Conservation (phyloP, 2,113 vertebrate genomes). For the Pachypanchax playfairii region DNA sequence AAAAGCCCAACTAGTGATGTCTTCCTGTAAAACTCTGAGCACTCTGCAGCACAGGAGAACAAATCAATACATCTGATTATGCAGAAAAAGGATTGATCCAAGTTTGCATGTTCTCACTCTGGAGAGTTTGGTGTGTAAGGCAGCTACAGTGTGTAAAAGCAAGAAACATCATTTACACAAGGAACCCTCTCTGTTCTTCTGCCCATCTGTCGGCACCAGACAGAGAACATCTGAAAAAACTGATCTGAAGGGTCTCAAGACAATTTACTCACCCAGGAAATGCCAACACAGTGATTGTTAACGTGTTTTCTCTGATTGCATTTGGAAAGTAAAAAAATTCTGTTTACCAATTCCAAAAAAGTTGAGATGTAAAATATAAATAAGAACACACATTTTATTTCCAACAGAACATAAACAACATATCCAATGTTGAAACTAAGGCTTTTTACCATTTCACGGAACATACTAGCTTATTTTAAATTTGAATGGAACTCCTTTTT, state of each 20-base stretch:
- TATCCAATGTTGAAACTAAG: no score
- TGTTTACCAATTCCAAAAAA: no score
- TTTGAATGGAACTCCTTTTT: no score
- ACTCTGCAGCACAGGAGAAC: constrained; percentile 5
- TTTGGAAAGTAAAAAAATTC: no score
- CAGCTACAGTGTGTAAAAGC: not conserved
- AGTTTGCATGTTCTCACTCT: constrained; percentile 15
- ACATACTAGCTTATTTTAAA: no score
- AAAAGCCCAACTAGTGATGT: constrained; percentile 6
- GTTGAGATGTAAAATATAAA: no score
- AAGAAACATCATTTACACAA: not conserved
- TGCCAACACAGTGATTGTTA: not conserved
- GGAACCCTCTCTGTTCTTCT: not conserved
- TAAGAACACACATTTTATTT: no score
- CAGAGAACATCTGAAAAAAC: not conserved
- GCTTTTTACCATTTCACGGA: no score
- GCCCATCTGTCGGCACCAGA: not conserved
- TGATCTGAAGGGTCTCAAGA: not conserved
- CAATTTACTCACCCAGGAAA: not conserved
- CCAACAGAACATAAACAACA: no score
- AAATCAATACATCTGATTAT: constrained; percentile 33
- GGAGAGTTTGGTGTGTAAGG: constrained; percentile 14
- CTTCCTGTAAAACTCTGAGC: constrained; percentile 13
- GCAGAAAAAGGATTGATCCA: constrained; percentile 12
- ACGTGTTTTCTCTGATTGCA: not conserved